Conservation (phyloP, 2,113 vertebrate species). For the Nerophis ophidion region DNA sequence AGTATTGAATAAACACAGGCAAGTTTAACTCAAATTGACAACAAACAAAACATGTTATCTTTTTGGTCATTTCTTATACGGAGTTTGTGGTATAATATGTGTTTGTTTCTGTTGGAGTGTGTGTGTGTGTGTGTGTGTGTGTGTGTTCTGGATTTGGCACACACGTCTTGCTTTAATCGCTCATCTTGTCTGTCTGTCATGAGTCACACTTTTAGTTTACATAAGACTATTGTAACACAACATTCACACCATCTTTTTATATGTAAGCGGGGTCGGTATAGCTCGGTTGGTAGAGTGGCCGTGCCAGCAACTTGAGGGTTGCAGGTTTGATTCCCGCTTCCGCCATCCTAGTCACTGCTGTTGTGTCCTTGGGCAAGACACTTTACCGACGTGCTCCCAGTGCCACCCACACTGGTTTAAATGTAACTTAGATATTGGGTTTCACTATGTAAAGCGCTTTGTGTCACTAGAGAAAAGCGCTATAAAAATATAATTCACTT, state of each 20-base stretch:
- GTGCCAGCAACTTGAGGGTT: no score
- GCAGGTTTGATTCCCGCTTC: no score
- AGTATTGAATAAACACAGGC: not conserved
- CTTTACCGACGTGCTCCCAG: no score
- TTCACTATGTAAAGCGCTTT: no score
- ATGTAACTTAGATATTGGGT: no score
- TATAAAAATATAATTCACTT: no score
- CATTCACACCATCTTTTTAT: not conserved
- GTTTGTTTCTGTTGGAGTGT: not conserved
- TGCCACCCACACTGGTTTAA: no score
- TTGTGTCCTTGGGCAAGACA: no score
- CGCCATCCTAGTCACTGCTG: no score
- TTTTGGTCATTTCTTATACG: not conserved
- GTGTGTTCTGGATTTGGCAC: conserved; percentile 52
- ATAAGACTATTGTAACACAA: not conserved
- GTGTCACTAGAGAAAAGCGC: no score
- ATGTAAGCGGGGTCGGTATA: no score
- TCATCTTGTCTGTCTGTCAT: conserved; percentile 37
- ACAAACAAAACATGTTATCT: not conserved
- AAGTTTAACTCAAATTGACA: not conserved
- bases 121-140: conserved; percentile 20
- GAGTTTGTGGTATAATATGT: not conserved
- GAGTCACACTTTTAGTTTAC: conserved; percentile 7
- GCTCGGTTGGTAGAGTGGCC: no score
- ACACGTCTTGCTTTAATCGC: conserved; percentile 37